Evolutionary conservation across 2,113 vertebrate genomes (phyloP), one percentile per base, ranked within the genome.

Genomic region (Empidonax alnorum): DNA sequence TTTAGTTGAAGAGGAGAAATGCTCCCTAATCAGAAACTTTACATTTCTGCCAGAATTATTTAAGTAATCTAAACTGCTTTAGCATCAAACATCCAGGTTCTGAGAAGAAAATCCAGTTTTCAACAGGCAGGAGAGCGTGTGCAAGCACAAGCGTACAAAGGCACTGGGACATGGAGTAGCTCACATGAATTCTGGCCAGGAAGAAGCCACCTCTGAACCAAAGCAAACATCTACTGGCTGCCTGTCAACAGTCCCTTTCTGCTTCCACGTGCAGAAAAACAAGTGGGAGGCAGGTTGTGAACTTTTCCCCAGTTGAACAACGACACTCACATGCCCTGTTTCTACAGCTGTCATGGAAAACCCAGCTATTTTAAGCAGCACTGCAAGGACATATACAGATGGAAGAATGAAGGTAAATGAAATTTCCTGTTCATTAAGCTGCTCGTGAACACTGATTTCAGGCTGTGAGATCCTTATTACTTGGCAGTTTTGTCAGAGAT

Each of bases 221-320:
- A 49, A 56, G 9, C 4, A 4, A 69, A 49, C 31, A 10, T 1
- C 41, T 28, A 6, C 33, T 7, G 50, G 24, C 27, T 6, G 71
- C 30, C 2, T 2, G 27, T 13, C 50, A n/a, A n/a, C 37, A 5
- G 33, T 3, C 2, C 56, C 37, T 15, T 24, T 8, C 61, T 28
- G 82, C 30, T 8, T 31, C 63, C 33, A 23, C 2, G 0, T 3
- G 72, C 8, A 14, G 59, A 16, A 39, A 20, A 47, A 28, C 33
- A 55, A 21, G 37, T 1, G 10, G 30, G 47, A 85, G 15, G 69
- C 65, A n/a, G 53, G 18, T n/a, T 4, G 11, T 65, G 91, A 95
- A 82, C 95, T 87, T 79, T 96, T 25, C 41, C 87, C 94, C 58
- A 97, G 71, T 88, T 94, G 37, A 73, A 87, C 62, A 44, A 2